Evolutionary conservation across 1,140 invertebrate genomes (phyloP).

Genomic region (Belonocnema kinseyi): DNA sequence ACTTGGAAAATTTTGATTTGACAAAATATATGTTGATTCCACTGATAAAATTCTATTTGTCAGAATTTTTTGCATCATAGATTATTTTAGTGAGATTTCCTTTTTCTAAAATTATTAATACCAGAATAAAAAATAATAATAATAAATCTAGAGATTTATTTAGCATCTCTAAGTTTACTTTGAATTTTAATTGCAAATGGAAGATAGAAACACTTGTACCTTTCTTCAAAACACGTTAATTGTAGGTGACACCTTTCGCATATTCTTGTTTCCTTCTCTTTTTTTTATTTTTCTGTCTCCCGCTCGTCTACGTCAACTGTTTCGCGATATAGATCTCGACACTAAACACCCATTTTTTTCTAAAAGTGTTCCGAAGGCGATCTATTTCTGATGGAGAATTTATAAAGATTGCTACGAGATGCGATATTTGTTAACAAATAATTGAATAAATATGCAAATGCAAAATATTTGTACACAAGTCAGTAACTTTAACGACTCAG

Average conservation of each 20-base stretch:
- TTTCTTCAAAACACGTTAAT: background rate
- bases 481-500: too few relatives aligned
- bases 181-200: background rate
- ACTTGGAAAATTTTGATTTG: too few relatives aligned
- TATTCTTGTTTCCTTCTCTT: background rate
- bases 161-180: too few relatives aligned
- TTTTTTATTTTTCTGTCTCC: background rate
- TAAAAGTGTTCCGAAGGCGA: background rate
- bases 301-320: background rate
- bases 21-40: too few relatives aligned
- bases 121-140: background rate
- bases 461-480: too few relatives aligned
- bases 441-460: too few relatives aligned
- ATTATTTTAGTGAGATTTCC: too few relatives aligned
- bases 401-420: background rate
- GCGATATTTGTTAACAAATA: too few relatives aligned
- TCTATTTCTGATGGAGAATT: background rate
- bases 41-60: too few relatives aligned
- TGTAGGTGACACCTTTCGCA: background rate
- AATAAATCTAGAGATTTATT: background rate
- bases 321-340: background rate
- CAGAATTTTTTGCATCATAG: too few relatives aligned
- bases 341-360: conserved; percentile 10
- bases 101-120: too few relatives aligned
- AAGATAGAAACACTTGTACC: background rate